phyloP scores from a whole-genome alignment of 2,113 vertebrate genomes.

The Megaptera novaeangliae region DNA sequence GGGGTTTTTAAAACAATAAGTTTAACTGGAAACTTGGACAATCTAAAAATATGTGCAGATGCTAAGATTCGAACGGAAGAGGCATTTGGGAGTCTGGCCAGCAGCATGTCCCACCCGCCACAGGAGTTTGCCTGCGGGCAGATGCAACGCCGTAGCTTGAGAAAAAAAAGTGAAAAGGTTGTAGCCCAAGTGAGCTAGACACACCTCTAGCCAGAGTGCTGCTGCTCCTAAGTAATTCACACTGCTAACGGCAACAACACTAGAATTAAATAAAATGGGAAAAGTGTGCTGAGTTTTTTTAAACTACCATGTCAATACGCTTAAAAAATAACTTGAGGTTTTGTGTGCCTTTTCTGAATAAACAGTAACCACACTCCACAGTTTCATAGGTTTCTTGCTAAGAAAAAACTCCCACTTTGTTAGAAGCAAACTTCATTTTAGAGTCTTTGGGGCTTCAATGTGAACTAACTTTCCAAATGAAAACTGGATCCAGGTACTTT shows the following conservation, averaged over 20 bases:
- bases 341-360: slow-evolving; percentile 30
- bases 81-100: slow-evolving; percentile 53
- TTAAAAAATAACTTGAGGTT: slow-evolving; percentile 61
- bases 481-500: background rate
- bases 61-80: slow-evolving; percentile 43
- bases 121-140: slow-evolving; percentile 56
- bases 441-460: background rate
- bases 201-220: slow-evolving; percentile 9
- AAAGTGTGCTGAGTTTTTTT: slow-evolving; percentile 25
- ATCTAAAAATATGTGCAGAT: slow-evolving; percentile 63
- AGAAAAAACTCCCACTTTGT: background rate
- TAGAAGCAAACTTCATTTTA: background rate
- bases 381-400: background rate
- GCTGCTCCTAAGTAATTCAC: slow-evolving; percentile 40
- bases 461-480: background rate
- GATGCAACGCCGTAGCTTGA: slow-evolving; percentile 48
- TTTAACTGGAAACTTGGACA: slow-evolving; percentile 49
- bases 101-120: slow-evolving; percentile 66
- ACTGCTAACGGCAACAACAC: slow-evolving; percentile 27
- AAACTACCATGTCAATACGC: slow-evolving; percentile 25
- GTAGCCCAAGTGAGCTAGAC: slow-evolving; percentile 50
- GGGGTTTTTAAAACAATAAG: slow-evolving; percentile 55
- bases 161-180: slow-evolving; percentile 57
- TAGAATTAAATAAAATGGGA: slow-evolving; percentile 67
- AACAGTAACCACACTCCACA: background rate